These are phyloP conservation scores for Panthera tigris DNA, from an alignment of 2,113 vertebrate genomes.

Conservation along the genomic window DNA sequence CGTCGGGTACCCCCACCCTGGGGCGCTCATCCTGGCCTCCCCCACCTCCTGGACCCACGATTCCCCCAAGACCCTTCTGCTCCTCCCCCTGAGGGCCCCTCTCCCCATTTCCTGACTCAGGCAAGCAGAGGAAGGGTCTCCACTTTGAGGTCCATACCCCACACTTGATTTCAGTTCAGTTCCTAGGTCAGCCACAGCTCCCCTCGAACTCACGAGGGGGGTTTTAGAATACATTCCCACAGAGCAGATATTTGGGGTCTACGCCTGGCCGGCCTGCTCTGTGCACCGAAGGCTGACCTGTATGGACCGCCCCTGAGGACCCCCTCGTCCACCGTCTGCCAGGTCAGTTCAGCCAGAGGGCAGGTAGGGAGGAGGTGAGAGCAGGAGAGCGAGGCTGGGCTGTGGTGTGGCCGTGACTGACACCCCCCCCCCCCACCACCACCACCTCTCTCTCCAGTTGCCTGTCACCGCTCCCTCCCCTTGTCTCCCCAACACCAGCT, in stretches of 20 bases:
- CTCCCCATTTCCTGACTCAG: neutral
- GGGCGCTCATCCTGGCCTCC: neutral
- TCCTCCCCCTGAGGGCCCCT: neutral
- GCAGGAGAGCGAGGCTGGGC: neutral
- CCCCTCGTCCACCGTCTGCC: neutral
- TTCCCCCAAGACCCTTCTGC: neutral
- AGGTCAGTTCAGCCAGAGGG: neutral
- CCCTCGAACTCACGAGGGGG: neutral
- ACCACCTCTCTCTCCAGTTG: neutral
- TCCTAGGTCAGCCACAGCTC: neutral
- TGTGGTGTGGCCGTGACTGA: no score
- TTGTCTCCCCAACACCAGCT: neutral
- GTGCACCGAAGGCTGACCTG: no score
- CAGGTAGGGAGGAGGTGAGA: neutral
- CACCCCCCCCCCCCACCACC: rapidly evolving
- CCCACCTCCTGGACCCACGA: neutral
- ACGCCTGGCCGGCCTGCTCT: neutral
- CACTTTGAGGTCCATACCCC: rapidly evolving
- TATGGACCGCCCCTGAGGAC: rapidly evolving
- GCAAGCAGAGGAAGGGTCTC: neutral
- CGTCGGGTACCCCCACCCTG: neutral
- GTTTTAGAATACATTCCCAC: neutral
- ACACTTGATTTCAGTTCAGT: neutral
- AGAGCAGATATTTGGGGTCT: neutral
- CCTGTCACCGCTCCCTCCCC: neutral